These are phyloP conservation scores for Apostichopus japonicus DNA, from an alignment of 35 echinoderm and acorn worm species.

Conservation along the genomic window DNA sequence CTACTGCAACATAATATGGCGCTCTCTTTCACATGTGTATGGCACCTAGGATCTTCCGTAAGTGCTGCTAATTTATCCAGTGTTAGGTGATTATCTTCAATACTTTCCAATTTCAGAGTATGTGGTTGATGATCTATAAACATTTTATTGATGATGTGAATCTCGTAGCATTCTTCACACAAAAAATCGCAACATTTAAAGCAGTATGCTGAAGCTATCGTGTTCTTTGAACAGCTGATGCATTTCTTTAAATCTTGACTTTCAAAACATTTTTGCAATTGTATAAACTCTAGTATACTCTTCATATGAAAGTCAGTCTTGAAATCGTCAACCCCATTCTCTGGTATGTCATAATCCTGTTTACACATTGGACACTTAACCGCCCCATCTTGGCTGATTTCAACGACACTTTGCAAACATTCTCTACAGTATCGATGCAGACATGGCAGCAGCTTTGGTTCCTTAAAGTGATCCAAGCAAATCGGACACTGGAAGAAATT, in stretches of 20 bases:
- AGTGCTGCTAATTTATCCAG: constrained; percentile 6
- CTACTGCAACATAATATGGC: background rate
- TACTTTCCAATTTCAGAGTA: background rate
- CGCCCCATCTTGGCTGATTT: background rate
- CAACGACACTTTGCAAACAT: background rate
- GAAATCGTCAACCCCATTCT: constrained; percentile 8
- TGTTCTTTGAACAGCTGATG: background rate
- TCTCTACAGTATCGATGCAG: constrained; percentile 14
- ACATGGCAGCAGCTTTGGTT: constrained; percentile 31
- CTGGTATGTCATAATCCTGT: background rate
- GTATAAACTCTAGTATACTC: background rate
- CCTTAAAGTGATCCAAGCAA: constrained; percentile 33
- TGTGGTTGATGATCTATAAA: constrained; percentile 1
- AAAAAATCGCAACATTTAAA: constrained; percentile 22
- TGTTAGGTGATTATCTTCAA: background rate
- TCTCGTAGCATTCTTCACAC: background rate
- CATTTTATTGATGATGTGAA: background rate
- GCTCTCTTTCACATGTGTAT: background rate
- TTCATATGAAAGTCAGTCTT: constrained; percentile 47
- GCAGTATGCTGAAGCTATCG: constrained; percentile 14
- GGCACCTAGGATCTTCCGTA: background rate
- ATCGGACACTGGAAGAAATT: constrained; percentile 1
- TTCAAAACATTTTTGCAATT: constrained; percentile 3
- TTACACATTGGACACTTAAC: background rate
- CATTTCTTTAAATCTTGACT: background rate